A percentile compares a stretch with the other conserved stretches of the same genome.
phyloP scores from a whole-genome alignment of 2,888 invertebrate genomes.

The Drosophila mimetica region DNA sequence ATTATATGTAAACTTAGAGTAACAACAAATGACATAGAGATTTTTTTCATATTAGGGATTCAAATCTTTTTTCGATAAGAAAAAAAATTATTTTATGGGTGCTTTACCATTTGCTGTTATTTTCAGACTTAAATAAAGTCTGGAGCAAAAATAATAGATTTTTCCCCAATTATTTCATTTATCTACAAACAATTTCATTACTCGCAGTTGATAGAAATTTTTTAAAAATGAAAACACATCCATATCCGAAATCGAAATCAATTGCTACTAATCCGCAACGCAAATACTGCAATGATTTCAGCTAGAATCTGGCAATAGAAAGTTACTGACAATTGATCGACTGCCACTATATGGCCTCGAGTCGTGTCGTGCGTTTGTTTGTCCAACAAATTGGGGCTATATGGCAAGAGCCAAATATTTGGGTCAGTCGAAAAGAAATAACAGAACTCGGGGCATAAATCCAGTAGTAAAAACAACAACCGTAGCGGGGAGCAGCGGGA shows the following conservation, averaged over 20 bases:
- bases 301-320: conserved; percentile 30
- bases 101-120: no score
- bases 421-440: conserved; percentile 70
- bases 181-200: no score
- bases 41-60: no score
- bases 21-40: no score
- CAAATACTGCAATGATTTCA: conserved; percentile 2
- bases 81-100: no score
- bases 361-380: conserved; percentile 44
- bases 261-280: background rate
- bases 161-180: no score
- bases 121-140: no score
- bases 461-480: conserved; percentile 32
- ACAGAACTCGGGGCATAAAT: conserved; percentile 70
- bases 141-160: no score
- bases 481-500: conserved; percentile 7
- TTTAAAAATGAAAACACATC: no score
- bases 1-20: no score
- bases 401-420: conserved; percentile 50
- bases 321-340: conserved; percentile 43
- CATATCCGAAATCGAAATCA: background rate
- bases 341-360: conserved; percentile 32
- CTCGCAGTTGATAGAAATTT: background rate
- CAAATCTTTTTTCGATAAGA: no score
- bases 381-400: conserved; percentile 50